Evolutionary conservation across 2,113 vertebrate genomes (phyloP), one percentile per base, ranked within the genome.

Genomic region (Triplophysa siluroides): DNA sequence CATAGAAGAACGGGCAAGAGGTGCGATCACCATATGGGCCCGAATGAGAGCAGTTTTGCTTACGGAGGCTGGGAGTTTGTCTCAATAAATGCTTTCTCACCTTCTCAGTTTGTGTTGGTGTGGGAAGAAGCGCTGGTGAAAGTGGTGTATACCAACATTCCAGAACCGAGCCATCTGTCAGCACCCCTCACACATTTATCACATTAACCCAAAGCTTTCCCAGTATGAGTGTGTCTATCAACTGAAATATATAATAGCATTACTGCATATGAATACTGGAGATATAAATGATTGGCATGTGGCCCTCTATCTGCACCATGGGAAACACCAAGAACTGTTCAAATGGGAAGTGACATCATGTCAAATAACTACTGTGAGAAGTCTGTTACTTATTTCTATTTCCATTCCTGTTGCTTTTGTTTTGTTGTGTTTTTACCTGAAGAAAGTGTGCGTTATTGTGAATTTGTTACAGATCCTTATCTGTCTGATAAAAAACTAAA

Each of bases 51-150:
- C 26, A 26, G 71, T 71, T 79, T 79, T 58, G 56, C 73, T 56
- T 77, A 43, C 24, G n/a, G 61, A 73, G 29, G 66, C 41, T 62
- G 52, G 12, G 23, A 65, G 56, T 64, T 64, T 70, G 23, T 67
- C 60, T n/a, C 33, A 45, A 78, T 73, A 68, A 63, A 81, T 75
- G 68, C 77, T 83, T 83, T 85, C 64, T 85, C 81, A 83, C 81
- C 84, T 83, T 62, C 7, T 26, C 12, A 58, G 76, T 65, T 72
- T 72, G 62, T 76, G 60, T 66, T 81, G 58, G 63, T 78, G 56
- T 50, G 78, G 43, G 78, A 80, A 72, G 21, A 24, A 60, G 26
- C 33, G 21, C 52, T 14, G 45, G 71, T 72, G 84, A 79, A 85
- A 79, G 71, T 77, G 54, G 4, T 21, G 18, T 56, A 38, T 56